These are phyloP conservation scores for Aphidius gifuensis DNA, from an alignment of 1,140 invertebrate species.

Conservation along the genomic window DNA sequence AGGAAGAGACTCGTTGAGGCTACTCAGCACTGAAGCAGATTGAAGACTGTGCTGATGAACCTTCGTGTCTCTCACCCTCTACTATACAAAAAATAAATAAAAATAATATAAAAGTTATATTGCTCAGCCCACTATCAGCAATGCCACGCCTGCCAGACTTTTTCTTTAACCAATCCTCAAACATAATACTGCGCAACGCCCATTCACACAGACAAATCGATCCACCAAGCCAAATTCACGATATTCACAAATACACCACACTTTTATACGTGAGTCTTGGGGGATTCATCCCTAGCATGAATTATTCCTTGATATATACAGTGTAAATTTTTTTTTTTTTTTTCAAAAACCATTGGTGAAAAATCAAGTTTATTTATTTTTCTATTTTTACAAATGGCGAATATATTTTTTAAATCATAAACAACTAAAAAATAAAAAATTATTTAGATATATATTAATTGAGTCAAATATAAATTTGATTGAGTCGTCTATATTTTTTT, in stretches of 20 bases:
- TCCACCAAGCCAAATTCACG: conserved; percentile 1
- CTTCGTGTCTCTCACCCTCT: conserved; percentile 36
- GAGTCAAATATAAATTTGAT: too few species aligned
- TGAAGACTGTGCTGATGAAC: conserved; percentile 42
- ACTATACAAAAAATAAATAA: conserved; percentile 1
- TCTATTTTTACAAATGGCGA: conserved; percentile 6
- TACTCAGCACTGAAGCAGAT: conserved; percentile 40
- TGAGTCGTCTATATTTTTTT: too few species aligned
- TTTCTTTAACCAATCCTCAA: conserved; percentile 25
- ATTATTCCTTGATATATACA: conserved; percentile 10
- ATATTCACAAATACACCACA: conserved; percentile 1
- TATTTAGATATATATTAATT: too few species aligned
- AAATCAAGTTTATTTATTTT: conserved; percentile 11
- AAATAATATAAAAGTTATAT: conserved; percentile 11
- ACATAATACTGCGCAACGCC: conserved; percentile 22
- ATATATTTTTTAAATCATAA: not conserved
- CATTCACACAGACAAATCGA: conserved; percentile 23
- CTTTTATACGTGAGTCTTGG: not conserved
- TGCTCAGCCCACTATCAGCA: conserved; percentile 9
- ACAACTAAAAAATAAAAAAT: too few species aligned
- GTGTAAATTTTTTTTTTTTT: conserved; percentile 8
- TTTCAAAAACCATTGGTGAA: conserved; percentile 9
- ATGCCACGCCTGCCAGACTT: conserved; percentile 24
- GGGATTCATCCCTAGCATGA: conserved; percentile 17
- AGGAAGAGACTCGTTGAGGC: conserved; percentile 25